Evolutionary conservation across 2,888 invertebrate genomes (phyloP).

Genomic region (Thecocarcelia acutangulata): DNA sequence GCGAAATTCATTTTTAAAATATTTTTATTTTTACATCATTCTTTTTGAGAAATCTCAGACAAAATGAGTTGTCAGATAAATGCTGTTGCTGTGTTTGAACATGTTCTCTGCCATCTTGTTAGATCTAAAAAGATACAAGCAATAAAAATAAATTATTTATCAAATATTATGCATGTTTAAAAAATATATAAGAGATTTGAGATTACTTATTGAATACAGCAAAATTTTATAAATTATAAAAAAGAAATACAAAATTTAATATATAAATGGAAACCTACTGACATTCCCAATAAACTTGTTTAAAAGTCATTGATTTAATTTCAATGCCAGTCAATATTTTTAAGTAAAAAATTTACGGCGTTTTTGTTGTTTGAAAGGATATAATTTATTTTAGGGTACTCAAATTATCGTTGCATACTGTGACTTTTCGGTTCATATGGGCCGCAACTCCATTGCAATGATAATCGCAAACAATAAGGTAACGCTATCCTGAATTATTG

Average conservation of each 20-base stretch:
- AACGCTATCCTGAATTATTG: too few species aligned
- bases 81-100: background rate
- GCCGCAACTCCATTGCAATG: too few species aligned
- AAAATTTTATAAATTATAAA: background rate
- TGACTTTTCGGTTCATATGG: too few species aligned
- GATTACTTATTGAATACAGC: background rate
- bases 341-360: too few species aligned
- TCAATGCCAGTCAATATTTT: too few species aligned
- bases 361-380: too few species aligned
- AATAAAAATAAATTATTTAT: slow-evolving; percentile 31
- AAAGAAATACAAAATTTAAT: background rate
- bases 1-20: background rate
- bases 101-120: slow-evolving; percentile 2
- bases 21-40: background rate
- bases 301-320: too few species aligned
- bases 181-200: background rate
- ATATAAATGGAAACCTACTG: too few species aligned
- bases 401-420: too few species aligned
- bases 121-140: slow-evolving; percentile 25
- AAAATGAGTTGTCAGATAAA: background rate
- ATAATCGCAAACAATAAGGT: too few species aligned
- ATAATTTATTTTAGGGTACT: too few species aligned
- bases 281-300: too few species aligned
- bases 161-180: background rate
- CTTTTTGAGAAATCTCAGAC: background rate